phyloP scores from a whole-genome alignment of 2,113 vertebrate species.

The Lampris incognitus region DNA sequence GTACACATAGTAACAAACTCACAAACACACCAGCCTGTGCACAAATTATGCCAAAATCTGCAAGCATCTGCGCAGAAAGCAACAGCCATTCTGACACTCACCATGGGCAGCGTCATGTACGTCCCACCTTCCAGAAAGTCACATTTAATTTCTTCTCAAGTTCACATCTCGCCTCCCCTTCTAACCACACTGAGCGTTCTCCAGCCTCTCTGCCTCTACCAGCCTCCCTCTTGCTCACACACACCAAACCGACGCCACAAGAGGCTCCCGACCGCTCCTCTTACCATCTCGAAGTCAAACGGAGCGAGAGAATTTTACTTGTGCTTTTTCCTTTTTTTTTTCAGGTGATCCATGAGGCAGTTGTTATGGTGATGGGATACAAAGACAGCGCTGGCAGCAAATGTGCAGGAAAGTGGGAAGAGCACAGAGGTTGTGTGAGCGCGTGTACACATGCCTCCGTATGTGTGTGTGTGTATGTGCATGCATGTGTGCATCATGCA shows the following conservation, averaged over 20 bases:
- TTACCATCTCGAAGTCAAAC: slow-evolving; percentile 70
- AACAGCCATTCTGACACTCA: slow-evolving; percentile 63
- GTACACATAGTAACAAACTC: not conserved
- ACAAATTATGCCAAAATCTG: not conserved
- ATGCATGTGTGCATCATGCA: slow-evolving; percentile 43
- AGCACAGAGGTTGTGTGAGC: slow-evolving; percentile 58
- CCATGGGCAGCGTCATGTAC: slow-evolving; percentile 67
- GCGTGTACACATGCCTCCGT: slow-evolving; percentile 13
- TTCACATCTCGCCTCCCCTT: slow-evolving; percentile 41
- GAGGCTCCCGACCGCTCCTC: slow-evolving; percentile 53
- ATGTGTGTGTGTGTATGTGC: slow-evolving; percentile 11
- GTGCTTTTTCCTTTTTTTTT: slow-evolving; percentile 50
- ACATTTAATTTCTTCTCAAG: slow-evolving; percentile 45
- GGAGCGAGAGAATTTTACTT: slow-evolving; percentile 75
- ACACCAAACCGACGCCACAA: slow-evolving; percentile 28
- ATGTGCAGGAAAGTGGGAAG: slow-evolving; percentile 65
- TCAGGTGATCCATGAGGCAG: slow-evolving; percentile 65
- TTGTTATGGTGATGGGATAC: slow-evolving; percentile 87
- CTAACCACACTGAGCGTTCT: slow-evolving; percentile 43
- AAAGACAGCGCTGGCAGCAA: slow-evolving; percentile 76
- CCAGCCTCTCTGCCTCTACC: slow-evolving; percentile 45
- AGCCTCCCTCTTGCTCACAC: slow-evolving; percentile 48
- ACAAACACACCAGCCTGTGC: not conserved
- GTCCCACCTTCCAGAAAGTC: slow-evolving; percentile 53
- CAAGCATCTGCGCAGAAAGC: not conserved